A percentile compares a stretch with the other conserved stretches of the same genome.
Conservation (phyloP, 2,888 invertebrate genomes). For the Metopia argyrocephala region DNA sequence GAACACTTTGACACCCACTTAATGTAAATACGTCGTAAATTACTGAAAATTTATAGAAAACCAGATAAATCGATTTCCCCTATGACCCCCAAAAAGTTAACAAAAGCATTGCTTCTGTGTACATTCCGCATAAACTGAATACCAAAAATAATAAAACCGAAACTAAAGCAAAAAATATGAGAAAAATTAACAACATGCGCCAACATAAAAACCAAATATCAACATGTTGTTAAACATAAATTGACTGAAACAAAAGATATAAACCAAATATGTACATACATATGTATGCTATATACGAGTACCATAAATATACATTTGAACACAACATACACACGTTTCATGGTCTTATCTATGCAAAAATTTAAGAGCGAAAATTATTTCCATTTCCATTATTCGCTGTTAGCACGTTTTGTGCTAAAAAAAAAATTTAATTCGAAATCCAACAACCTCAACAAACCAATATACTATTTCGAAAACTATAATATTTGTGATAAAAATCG, state of each 20-base stretch:
- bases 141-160: neutral
- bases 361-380: too few relatives aligned
- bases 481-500: conserved; percentile 7
- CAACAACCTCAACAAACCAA: neutral
- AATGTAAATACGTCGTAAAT: conserved; percentile 55
- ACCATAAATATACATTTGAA: too few relatives aligned
- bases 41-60: too few relatives aligned
- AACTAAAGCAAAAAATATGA: neutral
- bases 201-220: too few relatives aligned
- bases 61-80: neutral
- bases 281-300: too few relatives aligned
- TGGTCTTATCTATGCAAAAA: too few relatives aligned
- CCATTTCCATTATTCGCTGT: neutral
- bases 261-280: neutral
- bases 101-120: neutral
- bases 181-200: too few relatives aligned
- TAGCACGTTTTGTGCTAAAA: neutral
- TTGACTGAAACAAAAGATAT: neutral
- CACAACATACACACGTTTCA: too few relatives aligned
- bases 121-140: neutral
- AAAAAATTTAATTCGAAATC: neutral
- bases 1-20: conserved; percentile 59
- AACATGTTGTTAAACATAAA: neutral
- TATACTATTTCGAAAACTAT: neutral
- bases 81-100: neutral